These are phyloP conservation scores for Todiramphus saurophagus DNA, from an alignment of 2,113 vertebrate species.

Conservation along the genomic window DNA sequence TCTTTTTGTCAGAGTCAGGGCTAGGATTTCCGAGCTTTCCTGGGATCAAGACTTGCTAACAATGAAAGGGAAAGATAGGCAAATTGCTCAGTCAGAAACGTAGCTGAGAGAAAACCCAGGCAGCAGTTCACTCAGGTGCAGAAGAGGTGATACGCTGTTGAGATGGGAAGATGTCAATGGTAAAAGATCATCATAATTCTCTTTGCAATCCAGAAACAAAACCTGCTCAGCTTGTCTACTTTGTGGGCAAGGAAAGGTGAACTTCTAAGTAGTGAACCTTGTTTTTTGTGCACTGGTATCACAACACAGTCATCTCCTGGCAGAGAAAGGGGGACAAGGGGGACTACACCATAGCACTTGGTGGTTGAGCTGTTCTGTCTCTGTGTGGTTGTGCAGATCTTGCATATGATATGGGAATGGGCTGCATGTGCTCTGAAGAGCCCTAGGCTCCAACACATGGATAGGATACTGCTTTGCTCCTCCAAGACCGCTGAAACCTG, in stretches of 20 bases:
- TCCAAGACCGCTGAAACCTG: not conserved
- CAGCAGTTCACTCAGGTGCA: not conserved
- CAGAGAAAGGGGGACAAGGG: not conserved
- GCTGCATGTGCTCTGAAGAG: not conserved
- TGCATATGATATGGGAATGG: not conserved
- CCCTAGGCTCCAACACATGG: not conserved
- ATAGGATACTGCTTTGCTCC: not conserved
- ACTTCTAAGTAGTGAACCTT: not conserved
- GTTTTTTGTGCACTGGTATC: not conserved
- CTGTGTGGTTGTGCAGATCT: not conserved
- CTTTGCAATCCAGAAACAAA: not conserved
- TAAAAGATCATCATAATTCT: not conserved
- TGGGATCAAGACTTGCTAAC: not conserved
- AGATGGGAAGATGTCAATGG: not conserved
- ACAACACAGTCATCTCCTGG: not conserved
- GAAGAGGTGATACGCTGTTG: not conserved
- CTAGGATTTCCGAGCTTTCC: not conserved
- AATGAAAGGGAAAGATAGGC: not conserved
- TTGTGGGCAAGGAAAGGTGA: not conserved
- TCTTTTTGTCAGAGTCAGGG: not conserved
- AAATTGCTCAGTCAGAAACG: not conserved
- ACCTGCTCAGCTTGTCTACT: not conserved
- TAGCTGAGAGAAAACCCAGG: not conserved
- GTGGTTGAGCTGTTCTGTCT: not conserved
- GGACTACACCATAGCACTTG: rapidly evolving